Evolutionary conservation across 23 tunicate genomes (phyloP).

Genomic region (Ascidia mentula): DNA sequence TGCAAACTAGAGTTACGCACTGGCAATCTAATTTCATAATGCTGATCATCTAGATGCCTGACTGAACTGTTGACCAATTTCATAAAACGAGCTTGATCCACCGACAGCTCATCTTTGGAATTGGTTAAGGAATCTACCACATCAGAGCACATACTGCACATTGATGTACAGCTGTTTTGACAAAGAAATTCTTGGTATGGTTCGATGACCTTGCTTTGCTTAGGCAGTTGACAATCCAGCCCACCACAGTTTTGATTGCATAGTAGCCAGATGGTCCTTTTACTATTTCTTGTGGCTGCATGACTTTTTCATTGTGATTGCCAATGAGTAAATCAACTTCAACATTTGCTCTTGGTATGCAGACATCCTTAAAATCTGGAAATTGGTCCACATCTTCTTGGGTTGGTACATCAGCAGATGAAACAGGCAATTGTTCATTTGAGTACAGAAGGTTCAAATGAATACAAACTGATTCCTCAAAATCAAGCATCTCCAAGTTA

Average conservation of each 20-base stretch:
- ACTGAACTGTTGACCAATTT: conserved; percentile 23
- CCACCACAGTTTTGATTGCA: conserved; percentile 39
- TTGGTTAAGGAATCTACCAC: conserved; percentile 27
- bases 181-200: conserved; percentile 15
- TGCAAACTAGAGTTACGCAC: conserved; percentile 1
- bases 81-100: conserved; percentile 26
- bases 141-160: conserved; percentile 27
- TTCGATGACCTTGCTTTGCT: not conserved
- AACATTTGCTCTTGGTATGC: not conserved
- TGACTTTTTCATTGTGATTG: conserved; percentile 13
- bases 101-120: conserved; percentile 29
- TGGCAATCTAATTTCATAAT: conserved; percentile 48
- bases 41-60: conserved; percentile 9
- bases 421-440: conserved; percentile 6
- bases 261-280: conserved; percentile 23
- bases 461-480: conserved; percentile 3
- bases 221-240: conserved; percentile 39
- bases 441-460: conserved; percentile 11
- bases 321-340: conserved; percentile 32
- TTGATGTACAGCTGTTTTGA: conserved; percentile 18
- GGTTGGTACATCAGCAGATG: conserved; percentile 15
- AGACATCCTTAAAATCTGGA: conserved; percentile 22
- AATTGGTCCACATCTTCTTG: conserved; percentile 21
- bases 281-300: conserved; percentile 26
- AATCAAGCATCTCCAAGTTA: conserved; percentile 18